Conservation (phyloP, 2,888 invertebrate species). For the Drosophila mayaguana region DNA sequence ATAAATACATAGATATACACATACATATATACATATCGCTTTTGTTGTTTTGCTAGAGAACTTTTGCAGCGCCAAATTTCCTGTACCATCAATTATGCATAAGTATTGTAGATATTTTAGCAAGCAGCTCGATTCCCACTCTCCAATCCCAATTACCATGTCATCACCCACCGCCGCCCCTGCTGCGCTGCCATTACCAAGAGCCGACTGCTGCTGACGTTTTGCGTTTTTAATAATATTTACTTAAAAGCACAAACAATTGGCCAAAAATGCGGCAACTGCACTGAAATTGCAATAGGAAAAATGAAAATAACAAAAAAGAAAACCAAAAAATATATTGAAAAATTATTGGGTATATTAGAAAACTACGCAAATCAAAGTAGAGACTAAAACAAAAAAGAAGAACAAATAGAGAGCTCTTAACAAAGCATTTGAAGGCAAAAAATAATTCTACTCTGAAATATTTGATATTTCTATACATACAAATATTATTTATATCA, state of each 20-base stretch:
- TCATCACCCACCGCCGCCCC: not conserved
- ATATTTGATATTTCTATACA: not conserved
- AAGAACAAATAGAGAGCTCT: slow-evolving; percentile 21
- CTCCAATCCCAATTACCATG: slow-evolving; percentile 10
- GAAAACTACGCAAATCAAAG: slow-evolving; percentile 68
- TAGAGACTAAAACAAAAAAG: not conserved
- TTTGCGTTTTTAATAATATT: slow-evolving; percentile 80
- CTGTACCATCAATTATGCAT: slow-evolving; percentile 78
- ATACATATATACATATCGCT: not conserved
- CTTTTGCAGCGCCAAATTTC: slow-evolving; percentile 58
- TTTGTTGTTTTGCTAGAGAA: slow-evolving; percentile 27
- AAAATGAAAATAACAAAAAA: slow-evolving; percentile 27
- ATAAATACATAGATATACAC: no score
- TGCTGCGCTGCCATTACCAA: not conserved
- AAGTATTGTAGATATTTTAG: slow-evolving; percentile 55
- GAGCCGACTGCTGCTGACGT: slow-evolving; percentile 40
- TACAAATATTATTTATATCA: not conserved
- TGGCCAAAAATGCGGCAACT: slow-evolving; percentile 63
- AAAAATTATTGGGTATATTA: slow-evolving; percentile 50
- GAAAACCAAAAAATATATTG: slow-evolving; percentile 31
- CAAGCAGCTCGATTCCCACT: slow-evolving; percentile 25
- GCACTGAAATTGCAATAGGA: slow-evolving; percentile 45
- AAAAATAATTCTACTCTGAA: not conserved
- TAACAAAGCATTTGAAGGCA: slow-evolving; percentile 12
- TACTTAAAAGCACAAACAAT: slow-evolving; percentile 77